Conservation (phyloP, 2,797 vertebrate genomes). For the Hozukius guyotensis region DNA sequence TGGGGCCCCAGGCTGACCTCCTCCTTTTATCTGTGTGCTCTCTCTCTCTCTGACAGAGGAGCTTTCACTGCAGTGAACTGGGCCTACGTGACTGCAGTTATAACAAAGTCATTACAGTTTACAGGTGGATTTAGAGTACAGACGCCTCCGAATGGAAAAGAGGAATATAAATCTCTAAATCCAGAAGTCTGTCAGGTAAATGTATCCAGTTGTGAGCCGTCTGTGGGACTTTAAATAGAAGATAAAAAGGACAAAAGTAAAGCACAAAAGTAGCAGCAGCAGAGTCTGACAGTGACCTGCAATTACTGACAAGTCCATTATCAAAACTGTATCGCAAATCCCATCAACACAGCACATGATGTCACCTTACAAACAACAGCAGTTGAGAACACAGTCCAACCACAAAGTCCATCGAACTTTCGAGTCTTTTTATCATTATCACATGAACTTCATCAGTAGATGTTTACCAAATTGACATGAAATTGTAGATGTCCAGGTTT, state of each 20-base stretch:
- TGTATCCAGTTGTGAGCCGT: neutral
- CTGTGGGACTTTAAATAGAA: neutral
- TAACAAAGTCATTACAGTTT: neutral
- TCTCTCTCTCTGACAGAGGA: neutral
- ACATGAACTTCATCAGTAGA: too few species aligned
- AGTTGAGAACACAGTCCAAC: too few species aligned
- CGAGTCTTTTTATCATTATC: too few species aligned
- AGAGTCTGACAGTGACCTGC: neutral
- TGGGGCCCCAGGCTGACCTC: constrained; percentile 38
- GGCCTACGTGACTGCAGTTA: neutral
- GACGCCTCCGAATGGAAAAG: neutral
- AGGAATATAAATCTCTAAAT: neutral
- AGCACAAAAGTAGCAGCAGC: too few species aligned
- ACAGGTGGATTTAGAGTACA: neutral
- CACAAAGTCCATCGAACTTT: too few species aligned
- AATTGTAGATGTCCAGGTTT: too few species aligned
- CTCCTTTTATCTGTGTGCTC: constrained; percentile 19
- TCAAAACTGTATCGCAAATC: neutral
- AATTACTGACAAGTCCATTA: neutral
- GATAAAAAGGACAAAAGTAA: too few species aligned
- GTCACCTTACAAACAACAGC: too few species aligned
- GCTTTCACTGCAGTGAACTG: neutral
- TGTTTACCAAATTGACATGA: too few species aligned
- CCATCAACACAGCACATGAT: neutral
- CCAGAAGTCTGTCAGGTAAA: neutral